phyloP scores from a whole-genome alignment of 2,888 invertebrate genomes.

The Philereme vetulata region DNA sequence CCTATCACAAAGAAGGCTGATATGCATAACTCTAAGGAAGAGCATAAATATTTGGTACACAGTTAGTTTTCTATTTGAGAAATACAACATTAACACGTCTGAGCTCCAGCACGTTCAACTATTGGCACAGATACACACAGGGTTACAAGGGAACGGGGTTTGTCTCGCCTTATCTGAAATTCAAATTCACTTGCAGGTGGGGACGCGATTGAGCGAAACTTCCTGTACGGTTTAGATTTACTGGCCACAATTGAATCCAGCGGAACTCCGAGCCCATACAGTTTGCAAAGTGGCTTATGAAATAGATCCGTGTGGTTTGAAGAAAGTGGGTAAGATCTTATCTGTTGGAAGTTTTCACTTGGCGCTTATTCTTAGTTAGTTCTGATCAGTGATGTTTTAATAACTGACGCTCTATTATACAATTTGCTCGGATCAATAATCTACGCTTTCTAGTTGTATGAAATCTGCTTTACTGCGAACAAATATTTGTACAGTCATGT shows the following conservation, averaged over 20 bases:
- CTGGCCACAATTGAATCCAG: constrained; percentile 72
- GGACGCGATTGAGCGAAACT: constrained; percentile 72
- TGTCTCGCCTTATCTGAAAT: constrained; percentile 76
- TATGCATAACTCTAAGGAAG: no score
- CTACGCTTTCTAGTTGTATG: no score
- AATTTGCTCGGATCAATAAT: no score
- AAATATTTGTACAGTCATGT: no score
- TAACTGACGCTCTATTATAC: no score
- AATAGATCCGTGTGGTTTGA: constrained; percentile 37
- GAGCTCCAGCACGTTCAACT: constrained; percentile 30
- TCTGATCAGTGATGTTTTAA: background rate
- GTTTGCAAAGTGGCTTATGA: constrained; percentile 55
- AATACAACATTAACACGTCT: constrained; percentile 14
- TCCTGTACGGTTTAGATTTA: constrained; percentile 74
- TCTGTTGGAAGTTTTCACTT: constrained; percentile 26
- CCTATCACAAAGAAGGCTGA: no score
- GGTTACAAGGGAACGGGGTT: constrained; percentile 63
- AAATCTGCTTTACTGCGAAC: no score
- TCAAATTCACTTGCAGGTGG: constrained; percentile 76
- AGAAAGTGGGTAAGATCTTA: constrained; percentile 27
- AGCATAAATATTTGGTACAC: no score
- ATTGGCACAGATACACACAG: constrained; percentile 60
- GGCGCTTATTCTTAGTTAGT: constrained; percentile 9
- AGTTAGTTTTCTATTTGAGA: constrained; percentile 1
- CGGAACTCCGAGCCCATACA: constrained; percentile 53